A percentile compares a stretch with the other conserved stretches of the same genome.
Evolutionary conservation across 1,140 invertebrate species (phyloP).

Genomic region (Pygmarrhopalites habei): DNA sequence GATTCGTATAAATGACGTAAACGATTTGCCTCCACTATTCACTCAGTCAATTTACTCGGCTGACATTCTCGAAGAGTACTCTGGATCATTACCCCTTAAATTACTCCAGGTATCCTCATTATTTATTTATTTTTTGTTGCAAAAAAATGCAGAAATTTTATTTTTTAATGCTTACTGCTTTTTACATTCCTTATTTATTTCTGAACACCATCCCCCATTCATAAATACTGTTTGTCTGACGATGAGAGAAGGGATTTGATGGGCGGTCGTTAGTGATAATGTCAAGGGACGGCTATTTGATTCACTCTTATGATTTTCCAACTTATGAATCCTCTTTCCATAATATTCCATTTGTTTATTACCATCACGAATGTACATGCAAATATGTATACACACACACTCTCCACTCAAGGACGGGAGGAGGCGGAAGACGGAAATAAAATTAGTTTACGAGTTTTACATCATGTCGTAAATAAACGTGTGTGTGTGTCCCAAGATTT

Average conservation of each 20-base stretch:
- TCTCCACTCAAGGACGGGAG: too few species aligned
- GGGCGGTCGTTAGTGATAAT: background rate
- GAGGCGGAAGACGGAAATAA: too few species aligned
- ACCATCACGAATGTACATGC: too few species aligned
- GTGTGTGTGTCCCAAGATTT: too few species aligned
- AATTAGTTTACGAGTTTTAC: too few species aligned
- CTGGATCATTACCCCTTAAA: constrained; percentile 51
- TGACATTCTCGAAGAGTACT: constrained; percentile 58
- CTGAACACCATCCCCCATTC: background rate
- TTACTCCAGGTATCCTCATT: constrained; percentile 54
- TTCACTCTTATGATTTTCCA: background rate
- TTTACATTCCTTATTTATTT: background rate
- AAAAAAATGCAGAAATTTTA: background rate
- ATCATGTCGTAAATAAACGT: too few species aligned
- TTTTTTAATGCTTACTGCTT: background rate
- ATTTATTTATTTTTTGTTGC: constrained; percentile 21
- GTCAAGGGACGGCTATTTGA: constrained; percentile 4
- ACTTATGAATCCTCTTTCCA: background rate
- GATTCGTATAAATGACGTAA: constrained; percentile 52
- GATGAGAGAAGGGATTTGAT: background rate
- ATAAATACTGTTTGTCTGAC: background rate
- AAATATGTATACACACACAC: too few species aligned
- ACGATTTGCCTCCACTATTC: constrained; percentile 74
- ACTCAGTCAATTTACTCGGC: constrained; percentile 59
- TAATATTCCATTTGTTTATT: too few species aligned